These are phyloP conservation scores for Aurelia sp. DNA, from an alignment of 30 jellyfish, hydroid and myxozoan species.

Conservation along the genomic window DNA sequence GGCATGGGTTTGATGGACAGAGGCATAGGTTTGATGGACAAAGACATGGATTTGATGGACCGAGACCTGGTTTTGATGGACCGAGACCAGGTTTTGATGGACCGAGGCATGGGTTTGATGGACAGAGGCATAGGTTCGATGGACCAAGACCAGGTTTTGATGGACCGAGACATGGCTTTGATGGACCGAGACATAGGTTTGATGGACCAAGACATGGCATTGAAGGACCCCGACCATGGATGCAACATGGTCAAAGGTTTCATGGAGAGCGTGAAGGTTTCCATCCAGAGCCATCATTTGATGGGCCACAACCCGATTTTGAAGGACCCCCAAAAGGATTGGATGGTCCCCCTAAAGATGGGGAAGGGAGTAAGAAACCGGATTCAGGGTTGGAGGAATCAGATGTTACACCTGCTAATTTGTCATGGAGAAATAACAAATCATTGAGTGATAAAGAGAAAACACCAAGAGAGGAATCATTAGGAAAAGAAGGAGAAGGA, in stretches of 20 bases:
- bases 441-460: constrained; percentile 6
- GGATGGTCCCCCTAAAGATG: constrained; percentile 1
- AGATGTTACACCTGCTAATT: constrained; percentile 10
- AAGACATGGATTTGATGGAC: background rate
- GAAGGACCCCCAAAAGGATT: background rate
- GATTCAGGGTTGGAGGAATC: background rate
- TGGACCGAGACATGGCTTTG: background rate
- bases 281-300: constrained; percentile 9
- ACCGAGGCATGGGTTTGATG: constrained; percentile 26
- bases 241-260: constrained; percentile 2
- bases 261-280: background rate
- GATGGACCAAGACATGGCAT: constrained; percentile 26
- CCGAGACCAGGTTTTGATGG: constrained; percentile 36
- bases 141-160: constrained; percentile 10
- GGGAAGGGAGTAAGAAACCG: background rate
- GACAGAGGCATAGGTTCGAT: constrained; percentile 27
- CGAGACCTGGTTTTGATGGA: constrained; percentile 31
- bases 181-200: constrained; percentile 25
- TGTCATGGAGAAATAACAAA: constrained; percentile 30
- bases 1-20: constrained; percentile 19
- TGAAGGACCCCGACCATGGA: constrained; percentile 45
- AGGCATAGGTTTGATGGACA: constrained; percentile 4
- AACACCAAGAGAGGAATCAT: background rate
- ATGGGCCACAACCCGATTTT: constrained; percentile 34
- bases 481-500: constrained; percentile 5